Percentiles rank a stretch among this genome's conserved stretches.
Evolutionary conservation across 2,113 vertebrate species (phyloP).

Genomic region (Romanogobio albipinnatus): DNA sequence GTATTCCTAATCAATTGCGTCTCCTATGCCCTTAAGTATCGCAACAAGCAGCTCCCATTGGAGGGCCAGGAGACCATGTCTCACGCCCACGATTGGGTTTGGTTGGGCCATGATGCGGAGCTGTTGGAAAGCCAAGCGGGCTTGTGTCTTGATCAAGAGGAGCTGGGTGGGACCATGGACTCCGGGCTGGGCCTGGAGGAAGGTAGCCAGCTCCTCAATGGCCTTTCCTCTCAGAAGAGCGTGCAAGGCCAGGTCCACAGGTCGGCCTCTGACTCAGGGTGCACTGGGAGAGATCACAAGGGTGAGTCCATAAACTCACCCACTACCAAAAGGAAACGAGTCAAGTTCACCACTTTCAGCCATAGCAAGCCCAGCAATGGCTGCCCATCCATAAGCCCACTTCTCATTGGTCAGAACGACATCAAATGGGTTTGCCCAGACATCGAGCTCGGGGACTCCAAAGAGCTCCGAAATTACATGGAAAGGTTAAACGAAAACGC

Average conservation of each 20-base stretch:
- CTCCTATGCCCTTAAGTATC: slow-evolving; percentile 89
- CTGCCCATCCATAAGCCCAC: slow-evolving; percentile 83
- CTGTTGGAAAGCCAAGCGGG: slow-evolving; percentile 78
- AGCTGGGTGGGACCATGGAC: slow-evolving; percentile 79
- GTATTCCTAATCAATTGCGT: slow-evolving; percentile 96
- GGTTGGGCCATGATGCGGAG: slow-evolving; percentile 89
- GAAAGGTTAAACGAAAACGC: slow-evolving; percentile 86
- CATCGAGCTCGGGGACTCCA: slow-evolving; percentile 81
- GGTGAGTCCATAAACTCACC: slow-evolving; percentile 81
- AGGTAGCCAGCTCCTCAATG: slow-evolving; percentile 83
- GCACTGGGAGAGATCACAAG: slow-evolving; percentile 71
- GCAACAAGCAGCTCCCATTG: slow-evolving; percentile 87
- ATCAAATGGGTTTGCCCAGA: slow-evolving; percentile 92
- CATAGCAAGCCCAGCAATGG: slow-evolving; percentile 82
- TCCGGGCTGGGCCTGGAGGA: slow-evolving; percentile 69
- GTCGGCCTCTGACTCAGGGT: slow-evolving; percentile 65
- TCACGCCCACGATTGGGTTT: slow-evolving; percentile 97
- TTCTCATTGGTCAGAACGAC: slow-evolving; percentile 82
- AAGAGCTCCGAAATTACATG: slow-evolving; percentile 85
- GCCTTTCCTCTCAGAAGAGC: slow-evolving; percentile 70
- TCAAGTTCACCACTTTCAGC: slow-evolving; percentile 93
- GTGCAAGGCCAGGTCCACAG: slow-evolving; percentile 68
- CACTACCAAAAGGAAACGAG: slow-evolving; percentile 88
- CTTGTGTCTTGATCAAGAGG: slow-evolving; percentile 77
- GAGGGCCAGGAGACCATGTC: slow-evolving; percentile 83